A percentile compares a stretch with the other conserved stretches of the same genome.
Evolutionary conservation across 2,113 vertebrate species (phyloP).

Genomic region (Pogona vitticeps): DNA sequence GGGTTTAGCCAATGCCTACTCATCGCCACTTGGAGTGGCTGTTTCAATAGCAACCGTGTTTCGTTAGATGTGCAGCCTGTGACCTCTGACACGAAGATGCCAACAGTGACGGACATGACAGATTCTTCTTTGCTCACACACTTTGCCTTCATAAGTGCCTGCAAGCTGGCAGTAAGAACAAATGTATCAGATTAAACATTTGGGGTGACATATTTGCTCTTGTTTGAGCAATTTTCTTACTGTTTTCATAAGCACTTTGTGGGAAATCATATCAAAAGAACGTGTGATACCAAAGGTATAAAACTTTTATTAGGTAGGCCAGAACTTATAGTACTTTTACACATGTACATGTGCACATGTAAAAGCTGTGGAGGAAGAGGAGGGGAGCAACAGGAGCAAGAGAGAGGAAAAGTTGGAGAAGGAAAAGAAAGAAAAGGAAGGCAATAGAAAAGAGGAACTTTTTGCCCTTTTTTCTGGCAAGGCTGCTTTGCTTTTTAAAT

Average conservation of each 20-base stretch:
- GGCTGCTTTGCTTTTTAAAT: not conserved
- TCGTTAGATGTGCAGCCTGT: constrained; percentile 51
- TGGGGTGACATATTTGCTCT: not conserved
- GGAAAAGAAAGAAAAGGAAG: not conserved
- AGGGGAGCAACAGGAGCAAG: constrained; percentile 7
- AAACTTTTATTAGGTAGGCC: not conserved
- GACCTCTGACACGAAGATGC: accelerated
- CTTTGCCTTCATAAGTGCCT: not conserved
- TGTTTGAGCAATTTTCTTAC: constrained; percentile 2
- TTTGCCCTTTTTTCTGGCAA: not conserved
- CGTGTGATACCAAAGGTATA: not conserved
- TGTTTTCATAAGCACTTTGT: not conserved
- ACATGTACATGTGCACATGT: not conserved
- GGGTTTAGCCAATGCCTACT: constrained; percentile 84
- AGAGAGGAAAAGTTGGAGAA: not conserved
- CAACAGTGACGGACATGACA: not conserved
- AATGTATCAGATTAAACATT: not conserved
- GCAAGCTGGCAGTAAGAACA: not conserved
- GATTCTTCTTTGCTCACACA: not conserved
- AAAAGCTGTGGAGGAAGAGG: not conserved
- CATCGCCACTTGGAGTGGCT: constrained; percentile 78
- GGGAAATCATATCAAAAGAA: not conserved
- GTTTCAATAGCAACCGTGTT: constrained; percentile 76
- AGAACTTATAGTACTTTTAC: not conserved
- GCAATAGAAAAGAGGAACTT: constrained; percentile 8